Conservation (phyloP, 2,113 vertebrate species). For the Zapornia atra region DNA sequence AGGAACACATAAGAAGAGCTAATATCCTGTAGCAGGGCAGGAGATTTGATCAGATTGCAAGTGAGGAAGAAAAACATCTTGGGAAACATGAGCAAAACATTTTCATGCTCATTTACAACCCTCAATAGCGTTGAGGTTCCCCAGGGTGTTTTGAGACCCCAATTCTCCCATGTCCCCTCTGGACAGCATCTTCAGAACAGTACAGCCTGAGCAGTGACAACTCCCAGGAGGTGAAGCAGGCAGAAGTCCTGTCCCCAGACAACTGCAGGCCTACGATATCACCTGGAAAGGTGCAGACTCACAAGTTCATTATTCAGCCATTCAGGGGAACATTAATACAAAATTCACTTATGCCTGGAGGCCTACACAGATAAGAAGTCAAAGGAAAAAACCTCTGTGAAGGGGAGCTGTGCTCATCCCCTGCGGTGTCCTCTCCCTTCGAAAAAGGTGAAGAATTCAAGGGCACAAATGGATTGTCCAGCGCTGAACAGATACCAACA, state of each 20-base stretch:
- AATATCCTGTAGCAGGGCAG: neutral
- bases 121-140: neutral
- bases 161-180: neutral
- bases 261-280: accelerated
- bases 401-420: neutral
- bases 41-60: neutral
- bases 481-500: neutral
- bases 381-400: neutral
- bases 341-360: neutral
- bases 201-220: neutral
- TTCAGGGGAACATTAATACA: neutral
- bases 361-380: neutral
- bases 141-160: neutral
- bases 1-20: accelerated
- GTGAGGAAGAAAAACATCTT: neutral
- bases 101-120: neutral
- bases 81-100: neutral
- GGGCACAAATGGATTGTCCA: neutral
- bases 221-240: accelerated
- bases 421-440: accelerated
- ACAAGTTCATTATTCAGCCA: neutral
- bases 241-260: neutral
- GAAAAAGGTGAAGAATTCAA: neutral
- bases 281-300: neutral
- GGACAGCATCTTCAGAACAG: neutral